Evolutionary conservation across 2,113 vertebrate species (phyloP).

Genomic region (Rhinolophus ferrumequinum): DNA sequence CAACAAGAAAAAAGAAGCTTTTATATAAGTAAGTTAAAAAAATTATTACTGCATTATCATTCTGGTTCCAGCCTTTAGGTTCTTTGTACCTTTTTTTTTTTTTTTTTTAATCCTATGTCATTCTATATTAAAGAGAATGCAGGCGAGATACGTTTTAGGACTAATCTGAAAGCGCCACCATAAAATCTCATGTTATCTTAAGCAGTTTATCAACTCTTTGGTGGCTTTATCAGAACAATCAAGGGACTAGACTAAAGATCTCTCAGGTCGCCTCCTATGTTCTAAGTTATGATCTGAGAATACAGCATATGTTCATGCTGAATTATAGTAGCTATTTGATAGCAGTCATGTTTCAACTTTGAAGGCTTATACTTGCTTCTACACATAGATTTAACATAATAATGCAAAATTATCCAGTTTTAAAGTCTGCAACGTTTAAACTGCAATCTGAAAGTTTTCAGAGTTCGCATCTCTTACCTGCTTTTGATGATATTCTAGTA

Average conservation of each 20-base stretch:
- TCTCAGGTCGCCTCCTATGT: neutral
- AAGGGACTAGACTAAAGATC: neutral
- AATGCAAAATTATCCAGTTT: neutral
- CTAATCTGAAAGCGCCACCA: neutral
- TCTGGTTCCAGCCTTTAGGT: neutral
- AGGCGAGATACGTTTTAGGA: neutral
- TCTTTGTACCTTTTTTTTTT: neutral
- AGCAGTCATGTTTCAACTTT: neutral
- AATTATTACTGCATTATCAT: neutral
- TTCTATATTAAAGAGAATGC: neutral
- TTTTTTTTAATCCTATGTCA: neutral
- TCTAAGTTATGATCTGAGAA: neutral
- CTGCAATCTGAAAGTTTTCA: neutral
- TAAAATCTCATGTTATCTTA: neutral
- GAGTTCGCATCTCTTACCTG: neutral
- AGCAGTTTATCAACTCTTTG: neutral
- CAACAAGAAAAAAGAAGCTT: neutral
- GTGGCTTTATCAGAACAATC: neutral
- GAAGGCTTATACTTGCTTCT: neutral
- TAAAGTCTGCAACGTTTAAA: conserved; percentile 3
- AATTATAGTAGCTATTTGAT: neutral
- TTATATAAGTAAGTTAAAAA: neutral
- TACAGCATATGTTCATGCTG: neutral
- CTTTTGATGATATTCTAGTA: neutral
- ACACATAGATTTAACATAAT: neutral